These are phyloP conservation scores for Agrochola lota DNA, from an alignment of 2,888 invertebrate genomes.

Conservation along the genomic window DNA sequence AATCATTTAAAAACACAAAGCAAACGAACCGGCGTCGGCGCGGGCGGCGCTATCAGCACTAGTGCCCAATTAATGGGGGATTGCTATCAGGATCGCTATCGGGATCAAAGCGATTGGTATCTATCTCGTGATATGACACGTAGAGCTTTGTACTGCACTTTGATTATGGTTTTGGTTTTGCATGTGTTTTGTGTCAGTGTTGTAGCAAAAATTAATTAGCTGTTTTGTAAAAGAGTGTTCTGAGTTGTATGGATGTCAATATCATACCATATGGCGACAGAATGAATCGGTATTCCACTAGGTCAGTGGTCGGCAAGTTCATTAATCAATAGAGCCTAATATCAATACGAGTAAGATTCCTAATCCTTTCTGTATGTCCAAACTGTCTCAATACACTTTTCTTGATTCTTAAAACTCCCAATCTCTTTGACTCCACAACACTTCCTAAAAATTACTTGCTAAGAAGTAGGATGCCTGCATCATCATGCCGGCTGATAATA, in stretches of 20 bases:
- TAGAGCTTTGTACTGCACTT: slow-evolving; percentile 35
- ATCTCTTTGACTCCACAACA: no score
- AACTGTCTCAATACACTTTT: no score
- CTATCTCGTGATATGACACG: slow-evolving; percentile 61
- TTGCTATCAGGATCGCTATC: slow-evolving; percentile 50
- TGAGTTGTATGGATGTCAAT: background rate
- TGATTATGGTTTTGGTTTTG: background rate
- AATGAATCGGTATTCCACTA: background rate
- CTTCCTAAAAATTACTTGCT: no score
- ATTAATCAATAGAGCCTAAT: no score
- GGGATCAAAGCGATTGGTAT: slow-evolving; percentile 61
- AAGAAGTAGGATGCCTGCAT: no score
- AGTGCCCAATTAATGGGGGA: slow-evolving; percentile 47
- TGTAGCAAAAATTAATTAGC: no score
- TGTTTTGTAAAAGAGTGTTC: background rate
- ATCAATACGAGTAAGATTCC: no score
- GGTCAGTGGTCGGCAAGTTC: no score
- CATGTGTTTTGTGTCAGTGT: slow-evolving; percentile 12
- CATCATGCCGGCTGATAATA: no score
- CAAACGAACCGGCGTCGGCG: slow-evolving; percentile 2
- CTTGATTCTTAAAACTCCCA: no score
- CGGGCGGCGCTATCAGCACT: slow-evolving; percentile 14
- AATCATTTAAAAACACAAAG: slow-evolving; percentile 29
- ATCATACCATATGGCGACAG: background rate
- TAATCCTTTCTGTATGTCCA: no score